Evolutionary conservation across 2,888 invertebrate species (phyloP).

Genomic region (Nomada ruficornis): DNA sequence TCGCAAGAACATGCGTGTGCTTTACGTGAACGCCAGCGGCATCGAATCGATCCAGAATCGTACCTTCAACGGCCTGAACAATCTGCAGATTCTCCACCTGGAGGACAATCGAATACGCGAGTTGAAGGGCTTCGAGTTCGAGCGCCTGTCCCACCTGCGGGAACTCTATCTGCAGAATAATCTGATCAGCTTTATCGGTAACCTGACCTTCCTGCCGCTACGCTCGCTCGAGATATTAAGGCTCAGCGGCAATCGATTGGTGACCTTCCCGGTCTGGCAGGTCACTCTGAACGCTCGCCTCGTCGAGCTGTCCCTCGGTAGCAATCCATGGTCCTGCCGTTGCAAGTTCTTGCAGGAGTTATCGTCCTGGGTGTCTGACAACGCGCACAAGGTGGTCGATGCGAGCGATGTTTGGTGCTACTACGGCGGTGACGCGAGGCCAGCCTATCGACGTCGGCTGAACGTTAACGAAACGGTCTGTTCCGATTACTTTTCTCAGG

Average conservation of each 20-base stretch:
- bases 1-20: conserved; percentile 93
- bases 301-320: conserved; percentile 91
- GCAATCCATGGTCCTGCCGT: conserved; percentile 95
- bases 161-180: conserved; percentile 95
- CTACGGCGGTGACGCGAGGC: conserved; percentile 90
- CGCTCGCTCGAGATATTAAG: conserved; percentile 92
- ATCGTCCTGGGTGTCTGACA: conserved; percentile 92
- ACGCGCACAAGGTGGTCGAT: conserved; percentile 92
- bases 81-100: conserved; percentile 92
- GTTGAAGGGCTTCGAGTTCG: conserved; percentile 94
- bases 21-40: conserved; percentile 94
- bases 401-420: conserved; percentile 92
- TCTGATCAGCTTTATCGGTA: conserved; percentile 91
- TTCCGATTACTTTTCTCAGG: conserved; percentile 94
- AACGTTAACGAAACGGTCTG: conserved; percentile 94
- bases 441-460: conserved; percentile 91
- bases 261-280: conserved; percentile 92
- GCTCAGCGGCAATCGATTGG: conserved; percentile 93
- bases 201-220: conserved; percentile 91
- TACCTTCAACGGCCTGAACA: conserved; percentile 94
- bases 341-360: conserved; percentile 95
- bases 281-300: conserved; percentile 88
- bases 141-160: conserved; percentile 90
- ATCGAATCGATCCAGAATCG: conserved; percentile 94
- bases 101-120: conserved; percentile 93